These are phyloP conservation scores for Clarias pachynema DNA, from an alignment of 2,797 vertebrate genomes.

Conservation along the genomic window DNA sequence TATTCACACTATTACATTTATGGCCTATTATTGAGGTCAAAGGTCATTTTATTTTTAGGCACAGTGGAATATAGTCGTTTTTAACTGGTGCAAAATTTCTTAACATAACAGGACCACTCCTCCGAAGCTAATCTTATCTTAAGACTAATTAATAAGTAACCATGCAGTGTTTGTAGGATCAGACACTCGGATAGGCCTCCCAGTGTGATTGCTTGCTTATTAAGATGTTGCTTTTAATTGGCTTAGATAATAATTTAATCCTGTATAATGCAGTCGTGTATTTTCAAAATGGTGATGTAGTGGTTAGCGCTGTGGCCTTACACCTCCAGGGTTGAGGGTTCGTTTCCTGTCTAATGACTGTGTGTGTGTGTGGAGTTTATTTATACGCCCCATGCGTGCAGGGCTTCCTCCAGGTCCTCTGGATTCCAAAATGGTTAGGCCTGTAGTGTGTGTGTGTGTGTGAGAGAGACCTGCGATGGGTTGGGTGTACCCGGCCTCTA, in stretches of 20 bases:
- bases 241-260: slow-evolving; percentile 30
- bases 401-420: too few relatives aligned
- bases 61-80: not conserved
- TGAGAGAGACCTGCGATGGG: too few relatives aligned
- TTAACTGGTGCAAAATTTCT: not conserved
- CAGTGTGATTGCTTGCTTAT: slow-evolving; percentile 23
- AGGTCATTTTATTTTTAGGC: slow-evolving; percentile 27
- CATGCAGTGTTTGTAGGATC: slow-evolving; percentile 18
- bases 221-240: slow-evolving; percentile 40
- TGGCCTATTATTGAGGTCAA: not conserved
- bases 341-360: too few relatives aligned
- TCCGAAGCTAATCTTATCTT: slow-evolving; percentile 39
- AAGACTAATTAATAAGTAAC: slow-evolving; percentile 34
- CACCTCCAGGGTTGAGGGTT: too few relatives aligned
- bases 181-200: slow-evolving; percentile 23
- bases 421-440: too few relatives aligned
- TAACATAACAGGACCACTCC: slow-evolving; percentile 32
- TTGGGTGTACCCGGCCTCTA: too few relatives aligned
- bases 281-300: not conserved
- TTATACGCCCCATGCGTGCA: too few relatives aligned
- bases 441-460: too few relatives aligned
- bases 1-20: not conserved
- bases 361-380: too few relatives aligned
- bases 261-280: not conserved
- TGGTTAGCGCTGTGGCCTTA: too few relatives aligned